Evolutionary conservation across 2,888 invertebrate species (phyloP), one percentile per base, ranked within the genome.

Genomic region (Hirtodrosophila alboralis): DNA sequence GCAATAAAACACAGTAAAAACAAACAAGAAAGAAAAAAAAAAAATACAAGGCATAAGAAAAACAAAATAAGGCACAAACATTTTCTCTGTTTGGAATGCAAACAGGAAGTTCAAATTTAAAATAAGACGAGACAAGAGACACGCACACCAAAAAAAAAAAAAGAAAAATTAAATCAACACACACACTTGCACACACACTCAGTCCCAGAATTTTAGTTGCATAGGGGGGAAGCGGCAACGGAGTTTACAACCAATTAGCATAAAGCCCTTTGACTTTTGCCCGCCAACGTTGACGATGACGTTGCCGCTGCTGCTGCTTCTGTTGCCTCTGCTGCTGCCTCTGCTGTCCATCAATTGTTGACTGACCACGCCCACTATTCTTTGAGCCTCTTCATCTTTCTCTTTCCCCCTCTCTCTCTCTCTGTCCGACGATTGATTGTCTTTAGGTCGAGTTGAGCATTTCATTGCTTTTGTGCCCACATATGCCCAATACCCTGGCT

Each of bases 101-200:
- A 80, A 74, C 78, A 79, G 78, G 78, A 79, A 79, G 80, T 78
- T 75, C 63, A 68, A 70, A 75, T 79, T 79, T 79, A 78, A 79
- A 80, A 75, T 43, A 60, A 70, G 72, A 70, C 63, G 38, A 58
- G 49, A 36, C 36, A 28, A 21, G n/a, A 58, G 31, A 36, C 70
- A 66, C 68, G 38, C 59, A 68, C 47, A 63, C 27, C 28, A 21
- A 34, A 28, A 36, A 26, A 28, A 51, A 36, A 27, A n/a, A 18
- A 21, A 27, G 28, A 9, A 6, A 36, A 28, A 21, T 9, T 14
- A 43, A 8, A 13, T 10, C 26, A 34, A 56, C 38, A 44, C 61
- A 60, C 44, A 31, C 41, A 59, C 53, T 38, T 38, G 18, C 18
- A 16, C 26, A 12, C 53, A 44, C 12, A 48, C 13, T 9, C 8